Base-by-base conservation (phyloP, 2,797 vertebrate species). In the Sebastes diaconus region DNA sequence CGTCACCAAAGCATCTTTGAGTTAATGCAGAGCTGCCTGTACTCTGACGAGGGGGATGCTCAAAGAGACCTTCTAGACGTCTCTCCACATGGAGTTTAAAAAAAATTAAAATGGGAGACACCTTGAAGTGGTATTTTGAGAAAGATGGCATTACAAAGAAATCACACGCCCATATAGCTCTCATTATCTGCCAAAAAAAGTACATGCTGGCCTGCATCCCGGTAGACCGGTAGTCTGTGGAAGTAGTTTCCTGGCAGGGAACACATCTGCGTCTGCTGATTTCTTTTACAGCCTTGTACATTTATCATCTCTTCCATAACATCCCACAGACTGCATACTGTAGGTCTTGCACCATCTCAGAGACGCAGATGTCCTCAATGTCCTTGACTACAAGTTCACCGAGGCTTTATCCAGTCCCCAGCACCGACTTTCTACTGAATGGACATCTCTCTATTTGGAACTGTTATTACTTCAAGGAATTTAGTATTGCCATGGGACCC, bases 61-160 rank as follows among this genome's bases (percentile, higher is more conserved):
- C 29, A 3, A 39, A 7, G 42, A 69, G 61, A 73, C 70, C 30
- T 30, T 71, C 50, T 11, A 68, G 54, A 63, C 14, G 34, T 36
- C 59, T 42, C 68, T 72, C 50, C 24, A 16, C 29, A 8, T 24
- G 5, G 60, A 69, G 20, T 54, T 80, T 63, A 14, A 81, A 77
- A 77, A 6, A 82, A 77, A 77, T 25, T 25, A 81, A 84, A 83
- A 68, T 57, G 18, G 72, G 34, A 72, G 71, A 76, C 69, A 68
- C 59, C 34, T 64, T 81, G 25, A 82, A 54, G 42, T 36, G 36
- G 39, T 50, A 54, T 81, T 73, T 84, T 3, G 4, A 77, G 68
- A 69, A 63, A 69, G 34, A 79, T 73, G 76, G 72, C 65, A 73
- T 77, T 75, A 66, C 30, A 76, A 72, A 86, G 58, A 58, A 72